Evolutionary conservation across 1,140 invertebrate genomes (phyloP).

Genomic region (Drosophila littoralis): DNA sequence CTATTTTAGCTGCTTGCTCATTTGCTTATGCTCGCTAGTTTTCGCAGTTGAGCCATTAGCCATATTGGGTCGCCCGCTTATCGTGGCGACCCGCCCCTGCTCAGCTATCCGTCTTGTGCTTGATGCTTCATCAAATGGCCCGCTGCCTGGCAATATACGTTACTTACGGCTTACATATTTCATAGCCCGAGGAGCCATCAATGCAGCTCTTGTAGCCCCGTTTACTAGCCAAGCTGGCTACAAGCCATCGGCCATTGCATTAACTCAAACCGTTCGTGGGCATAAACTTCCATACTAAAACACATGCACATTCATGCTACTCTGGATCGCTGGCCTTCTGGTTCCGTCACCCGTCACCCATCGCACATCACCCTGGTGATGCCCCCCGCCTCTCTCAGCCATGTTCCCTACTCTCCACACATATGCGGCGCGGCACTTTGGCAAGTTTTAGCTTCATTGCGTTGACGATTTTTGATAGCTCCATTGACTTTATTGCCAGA

Average conservation of each 20-base stretch:
- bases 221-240: slow-evolving; percentile 44
- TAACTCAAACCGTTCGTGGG: slow-evolving; percentile 56
- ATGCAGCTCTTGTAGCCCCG: slow-evolving; percentile 45
- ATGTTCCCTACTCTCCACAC: slow-evolving; percentile 3
- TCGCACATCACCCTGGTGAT: neutral
- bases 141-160: slow-evolving; percentile 10
- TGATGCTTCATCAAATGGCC: slow-evolving; percentile 29
- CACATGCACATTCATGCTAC: slow-evolving; percentile 37
- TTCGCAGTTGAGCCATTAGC: slow-evolving; percentile 50
- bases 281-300: slow-evolving; percentile 62
- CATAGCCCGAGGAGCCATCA: slow-evolving; percentile 24
- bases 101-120: slow-evolving; percentile 9
- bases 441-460: slow-evolving; percentile 73
- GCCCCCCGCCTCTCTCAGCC: neutral
- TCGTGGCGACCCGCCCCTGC: slow-evolving; percentile 16
- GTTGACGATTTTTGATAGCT: slow-evolving; percentile 76
- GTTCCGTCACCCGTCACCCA: neutral
- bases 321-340: slow-evolving; percentile 8
- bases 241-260: slow-evolving; percentile 59
- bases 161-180: slow-evolving; percentile 42
- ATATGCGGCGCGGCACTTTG: slow-evolving; percentile 53
- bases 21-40: slow-evolving; percentile 40
- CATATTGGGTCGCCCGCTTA: slow-evolving; percentile 59
- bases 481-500: slow-evolving; percentile 77
- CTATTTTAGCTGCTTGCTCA: slow-evolving; percentile 33